These are phyloP conservation scores for Megaceryle torquata DNA, from an alignment of 2,113 vertebrate genomes.

Conservation along the genomic window DNA sequence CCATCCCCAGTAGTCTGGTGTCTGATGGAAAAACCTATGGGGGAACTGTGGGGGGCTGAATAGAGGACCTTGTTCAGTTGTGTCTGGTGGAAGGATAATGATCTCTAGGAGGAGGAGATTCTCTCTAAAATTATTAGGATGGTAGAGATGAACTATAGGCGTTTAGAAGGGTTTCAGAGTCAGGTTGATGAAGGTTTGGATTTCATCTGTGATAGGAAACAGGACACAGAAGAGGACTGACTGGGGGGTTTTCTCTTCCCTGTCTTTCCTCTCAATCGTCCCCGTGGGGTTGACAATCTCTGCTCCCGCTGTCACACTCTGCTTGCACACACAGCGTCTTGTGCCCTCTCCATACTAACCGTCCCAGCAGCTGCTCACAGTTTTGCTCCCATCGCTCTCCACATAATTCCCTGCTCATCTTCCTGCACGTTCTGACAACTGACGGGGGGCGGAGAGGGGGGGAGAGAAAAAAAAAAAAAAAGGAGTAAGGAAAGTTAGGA, in stretches of 20 bases:
- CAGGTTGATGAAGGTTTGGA: neutral
- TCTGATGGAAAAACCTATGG: neutral
- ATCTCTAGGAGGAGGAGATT: neutral
- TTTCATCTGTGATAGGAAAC: neutral
- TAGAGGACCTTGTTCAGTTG: neutral
- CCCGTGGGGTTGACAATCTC: rapidly evolving
- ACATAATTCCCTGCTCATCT: neutral
- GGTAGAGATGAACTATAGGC: neutral
- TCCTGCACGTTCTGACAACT: neutral
- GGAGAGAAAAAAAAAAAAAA: neutral
- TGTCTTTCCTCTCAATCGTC: rapidly evolving
- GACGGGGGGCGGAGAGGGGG: no score
- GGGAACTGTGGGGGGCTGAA: neutral
- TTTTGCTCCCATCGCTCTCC: neutral
- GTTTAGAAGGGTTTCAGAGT: neutral
- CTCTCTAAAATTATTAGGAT: neutral
- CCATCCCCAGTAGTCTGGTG: neutral
- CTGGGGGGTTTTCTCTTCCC: neutral
- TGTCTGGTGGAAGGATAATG: neutral
- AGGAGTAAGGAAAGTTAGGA: rapidly evolving
- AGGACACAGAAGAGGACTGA: neutral
- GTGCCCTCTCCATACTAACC: neutral
- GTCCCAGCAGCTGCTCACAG: neutral
- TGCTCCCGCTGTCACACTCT: neutral
- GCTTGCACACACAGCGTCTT: neutral